These are phyloP conservation scores for Drosophila melanosoma DNA, from an alignment of 2,888 invertebrate genomes.

Conservation along the genomic window DNA sequence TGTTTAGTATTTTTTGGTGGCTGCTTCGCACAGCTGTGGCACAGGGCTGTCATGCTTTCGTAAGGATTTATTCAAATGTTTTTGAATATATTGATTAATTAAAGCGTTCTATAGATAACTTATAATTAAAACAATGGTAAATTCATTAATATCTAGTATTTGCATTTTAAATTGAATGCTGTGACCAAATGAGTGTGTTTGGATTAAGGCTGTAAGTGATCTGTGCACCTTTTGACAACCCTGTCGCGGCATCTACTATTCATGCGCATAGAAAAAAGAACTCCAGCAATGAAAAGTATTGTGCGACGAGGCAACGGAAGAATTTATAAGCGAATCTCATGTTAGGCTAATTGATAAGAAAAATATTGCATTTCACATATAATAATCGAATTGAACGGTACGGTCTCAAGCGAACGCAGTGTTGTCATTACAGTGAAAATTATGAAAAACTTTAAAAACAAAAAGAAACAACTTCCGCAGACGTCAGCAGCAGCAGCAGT, in stretches of 20 bases:
- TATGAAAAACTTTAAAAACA: slow-evolving; percentile 64
- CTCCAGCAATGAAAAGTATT: slow-evolving; percentile 32
- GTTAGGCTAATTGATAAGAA: slow-evolving; percentile 31
- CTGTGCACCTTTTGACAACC: slow-evolving; percentile 38
- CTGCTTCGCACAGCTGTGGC: slow-evolving; percentile 46
- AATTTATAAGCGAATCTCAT: slow-evolving; percentile 69
- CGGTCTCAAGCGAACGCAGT: slow-evolving; percentile 25
- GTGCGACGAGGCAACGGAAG: slow-evolving; percentile 46
- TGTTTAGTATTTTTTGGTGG: slow-evolving; percentile 25
- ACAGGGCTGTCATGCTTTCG: slow-evolving; percentile 47
- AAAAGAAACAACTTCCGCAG: slow-evolving; percentile 68
- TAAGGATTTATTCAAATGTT: background rate
- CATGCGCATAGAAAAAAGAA: slow-evolving; percentile 59
- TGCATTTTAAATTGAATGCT: background rate
- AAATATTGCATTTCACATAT: slow-evolving; percentile 40
- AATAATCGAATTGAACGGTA: slow-evolving; percentile 2
- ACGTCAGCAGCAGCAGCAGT: slow-evolving; percentile 62
- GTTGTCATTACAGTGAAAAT: slow-evolving; percentile 34
- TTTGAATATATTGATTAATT: slow-evolving; percentile 42
- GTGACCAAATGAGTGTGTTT: background rate
- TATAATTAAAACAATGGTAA: background rate
- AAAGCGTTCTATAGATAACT: slow-evolving; percentile 8
- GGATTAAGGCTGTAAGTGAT: no score
- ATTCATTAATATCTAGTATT: background rate
- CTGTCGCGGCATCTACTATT: slow-evolving; percentile 59